phyloP scores from a whole-genome alignment of 2,888 invertebrate genomes.

The Tenthredo scrophulariae region DNA sequence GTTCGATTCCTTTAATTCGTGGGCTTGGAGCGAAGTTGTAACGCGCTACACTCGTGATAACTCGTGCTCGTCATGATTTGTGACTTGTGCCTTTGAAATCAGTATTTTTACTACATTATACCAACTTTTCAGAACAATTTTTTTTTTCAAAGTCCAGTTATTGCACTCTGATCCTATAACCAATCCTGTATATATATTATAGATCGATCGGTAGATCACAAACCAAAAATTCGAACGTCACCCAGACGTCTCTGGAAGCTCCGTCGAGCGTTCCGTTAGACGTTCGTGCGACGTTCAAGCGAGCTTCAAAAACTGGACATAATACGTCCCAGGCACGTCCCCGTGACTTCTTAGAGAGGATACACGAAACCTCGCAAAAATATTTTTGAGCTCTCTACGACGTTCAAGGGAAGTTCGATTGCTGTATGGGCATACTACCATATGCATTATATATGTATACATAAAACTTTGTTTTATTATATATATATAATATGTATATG shows the following conservation, averaged over 20 bases:
- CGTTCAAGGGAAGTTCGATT: constrained; percentile 4
- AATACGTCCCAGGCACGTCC: constrained; percentile 6
- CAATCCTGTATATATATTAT: too few species aligned
- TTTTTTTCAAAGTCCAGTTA: too few species aligned
- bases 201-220: background rate
- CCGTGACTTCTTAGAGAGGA: background rate
- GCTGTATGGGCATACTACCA: background rate
- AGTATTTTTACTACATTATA: too few species aligned
- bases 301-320: background rate
- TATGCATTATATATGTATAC: background rate
- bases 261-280: background rate
- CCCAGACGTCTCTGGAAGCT: background rate
- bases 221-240: background rate
- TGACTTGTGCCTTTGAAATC: too few species aligned
- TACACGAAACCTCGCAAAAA: background rate
- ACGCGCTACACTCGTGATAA: too few species aligned
- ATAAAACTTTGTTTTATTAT: background rate
- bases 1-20: background rate
- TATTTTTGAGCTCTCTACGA: background rate
- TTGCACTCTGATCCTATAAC: too few species aligned
- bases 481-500: too few species aligned
- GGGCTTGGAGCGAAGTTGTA: too few species aligned
- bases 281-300: background rate
- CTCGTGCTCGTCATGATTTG: too few species aligned
- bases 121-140: too few species aligned